These are phyloP conservation scores for Microhierax caerulescens DNA, from an alignment of 2,797 vertebrate species.

Conservation along the genomic window DNA sequence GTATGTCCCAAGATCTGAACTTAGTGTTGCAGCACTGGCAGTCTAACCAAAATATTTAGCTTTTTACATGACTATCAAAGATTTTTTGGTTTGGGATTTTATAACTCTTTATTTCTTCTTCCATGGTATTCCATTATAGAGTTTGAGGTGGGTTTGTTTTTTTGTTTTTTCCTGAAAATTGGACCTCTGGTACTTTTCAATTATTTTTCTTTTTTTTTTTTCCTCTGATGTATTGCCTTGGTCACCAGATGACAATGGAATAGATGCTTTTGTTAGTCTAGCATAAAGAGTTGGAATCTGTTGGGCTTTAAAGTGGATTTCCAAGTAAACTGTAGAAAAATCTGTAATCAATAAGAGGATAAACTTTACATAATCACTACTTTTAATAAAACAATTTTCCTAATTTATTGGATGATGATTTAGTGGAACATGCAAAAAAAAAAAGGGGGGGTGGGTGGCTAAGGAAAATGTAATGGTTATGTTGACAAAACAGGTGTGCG, in stretches of 20 bases:
- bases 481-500: background rate
- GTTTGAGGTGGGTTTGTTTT: background rate
- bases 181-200: background rate
- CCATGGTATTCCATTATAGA: background rate
- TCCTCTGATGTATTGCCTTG: background rate
- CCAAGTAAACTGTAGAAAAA: constrained; percentile 34
- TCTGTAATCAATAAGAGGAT: constrained; percentile 44
- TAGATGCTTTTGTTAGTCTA: background rate
- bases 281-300: constrained; percentile 28
- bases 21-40: background rate
- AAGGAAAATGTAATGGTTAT: background rate
- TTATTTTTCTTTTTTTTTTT: background rate
- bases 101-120: background rate
- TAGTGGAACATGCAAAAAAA: background rate
- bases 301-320: constrained; percentile 49
- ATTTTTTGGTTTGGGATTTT: background rate
- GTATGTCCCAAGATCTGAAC: background rate
- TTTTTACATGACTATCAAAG: background rate
- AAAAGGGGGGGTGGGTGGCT: too few relatives aligned
- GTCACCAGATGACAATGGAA: background rate
- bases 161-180: background rate
- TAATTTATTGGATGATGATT: background rate
- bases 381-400: background rate
- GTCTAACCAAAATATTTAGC: background rate
- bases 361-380: background rate